A percentile compares a stretch with the other conserved stretches of the same genome.
These are phyloP conservation scores for Diachrysia chrysitis DNA, from an alignment of 2,888 invertebrate genomes.

Conservation along the genomic window DNA sequence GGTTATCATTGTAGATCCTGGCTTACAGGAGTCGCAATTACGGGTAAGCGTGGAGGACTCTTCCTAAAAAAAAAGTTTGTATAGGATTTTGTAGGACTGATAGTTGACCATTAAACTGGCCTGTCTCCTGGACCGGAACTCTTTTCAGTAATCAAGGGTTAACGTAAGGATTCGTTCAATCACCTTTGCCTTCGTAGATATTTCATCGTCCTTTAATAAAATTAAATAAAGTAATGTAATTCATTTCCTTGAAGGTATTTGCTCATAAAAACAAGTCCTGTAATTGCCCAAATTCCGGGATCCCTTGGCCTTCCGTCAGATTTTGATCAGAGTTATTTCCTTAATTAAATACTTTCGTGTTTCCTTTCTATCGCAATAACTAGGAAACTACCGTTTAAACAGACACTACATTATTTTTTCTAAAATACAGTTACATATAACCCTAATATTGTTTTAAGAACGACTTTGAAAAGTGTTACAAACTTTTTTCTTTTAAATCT, in stretches of 20 bases:
- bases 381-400: slow-evolving; percentile 15
- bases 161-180: background rate
- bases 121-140: background rate
- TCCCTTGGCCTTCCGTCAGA: slow-evolving; percentile 18
- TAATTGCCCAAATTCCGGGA: slow-evolving; percentile 36
- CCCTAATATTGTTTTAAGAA: too few relatives aligned
- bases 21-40: too few relatives aligned
- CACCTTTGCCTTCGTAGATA: background rate
- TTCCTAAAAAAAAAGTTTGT: too few relatives aligned
- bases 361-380: slow-evolving; percentile 16
- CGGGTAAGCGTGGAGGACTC: too few relatives aligned
- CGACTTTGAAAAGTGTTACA: too few relatives aligned
- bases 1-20: too few relatives aligned
- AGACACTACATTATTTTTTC: background rate
- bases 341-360: slow-evolving; percentile 27
- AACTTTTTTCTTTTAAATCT: too few relatives aligned
- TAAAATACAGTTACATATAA: background rate
- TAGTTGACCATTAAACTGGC: too few relatives aligned
- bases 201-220: background rate
- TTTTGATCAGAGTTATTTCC: slow-evolving; percentile 21
- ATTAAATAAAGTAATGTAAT: background rate
- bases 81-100: too few relatives aligned
- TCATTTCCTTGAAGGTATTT: slow-evolving; percentile 13
- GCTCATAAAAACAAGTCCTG: slow-evolving; percentile 29
- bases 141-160: background rate